Evolutionary conservation across 2,888 invertebrate genomes (phyloP).

Genomic region (Ennomos fuscantarius): DNA sequence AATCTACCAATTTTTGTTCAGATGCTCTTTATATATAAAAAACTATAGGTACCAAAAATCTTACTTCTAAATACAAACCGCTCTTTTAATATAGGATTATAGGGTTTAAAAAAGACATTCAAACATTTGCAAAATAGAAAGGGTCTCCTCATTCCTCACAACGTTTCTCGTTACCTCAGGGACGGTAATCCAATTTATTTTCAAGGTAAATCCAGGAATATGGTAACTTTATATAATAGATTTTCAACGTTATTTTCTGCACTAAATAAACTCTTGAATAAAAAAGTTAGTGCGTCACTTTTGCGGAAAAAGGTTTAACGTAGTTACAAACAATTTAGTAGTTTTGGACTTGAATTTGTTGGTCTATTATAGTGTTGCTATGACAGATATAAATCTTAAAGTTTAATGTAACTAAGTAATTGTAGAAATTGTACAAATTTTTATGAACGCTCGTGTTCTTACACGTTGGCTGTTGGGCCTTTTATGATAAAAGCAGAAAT

Average conservation of each 20-base stretch:
- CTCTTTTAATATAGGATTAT: too few species aligned
- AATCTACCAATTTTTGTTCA: too few species aligned
- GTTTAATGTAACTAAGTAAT: too few species aligned
- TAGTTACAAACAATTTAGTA: constrained; percentile 2
- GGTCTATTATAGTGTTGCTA: neutral
- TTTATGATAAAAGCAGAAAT: too few species aligned
- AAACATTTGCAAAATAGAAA: neutral
- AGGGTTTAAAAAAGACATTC: too few species aligned
- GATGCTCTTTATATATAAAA: too few species aligned
- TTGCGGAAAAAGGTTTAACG: neutral
- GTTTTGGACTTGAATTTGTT: neutral
- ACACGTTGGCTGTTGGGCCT: too few species aligned
- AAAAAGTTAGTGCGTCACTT: neutral
- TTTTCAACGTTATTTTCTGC: constrained; percentile 9
- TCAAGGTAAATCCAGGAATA: constrained; percentile 25
- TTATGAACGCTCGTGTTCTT: too few species aligned
- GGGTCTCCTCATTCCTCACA: neutral
- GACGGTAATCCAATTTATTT: constrained; percentile 14
- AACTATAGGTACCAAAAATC: too few species aligned
- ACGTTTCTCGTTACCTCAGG: constrained; percentile 3
- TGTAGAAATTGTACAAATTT: too few species aligned
- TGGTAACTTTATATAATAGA: constrained; percentile 5
- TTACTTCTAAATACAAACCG: too few species aligned
- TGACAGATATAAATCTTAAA: too few species aligned
- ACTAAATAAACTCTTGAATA: constrained; percentile 11